These are phyloP conservation scores for Heliothis peltigera DNA, from an alignment of 2,888 invertebrate genomes.

Conservation along the genomic window DNA sequence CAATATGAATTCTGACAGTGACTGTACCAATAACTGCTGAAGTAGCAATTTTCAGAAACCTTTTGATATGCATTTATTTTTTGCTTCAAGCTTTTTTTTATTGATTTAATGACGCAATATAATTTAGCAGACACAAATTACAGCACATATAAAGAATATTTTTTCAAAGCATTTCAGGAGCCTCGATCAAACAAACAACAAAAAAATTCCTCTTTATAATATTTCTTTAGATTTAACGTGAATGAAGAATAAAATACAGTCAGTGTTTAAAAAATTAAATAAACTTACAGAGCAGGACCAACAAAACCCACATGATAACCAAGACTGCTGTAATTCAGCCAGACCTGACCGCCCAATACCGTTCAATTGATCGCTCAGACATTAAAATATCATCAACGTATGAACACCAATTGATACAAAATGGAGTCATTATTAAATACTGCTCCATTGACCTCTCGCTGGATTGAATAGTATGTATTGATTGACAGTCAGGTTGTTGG, in stretches of 20 bases:
- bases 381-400: constrained; percentile 41
- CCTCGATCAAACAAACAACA: no score
- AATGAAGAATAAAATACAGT: neutral
- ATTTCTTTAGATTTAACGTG: no score
- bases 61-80: neutral
- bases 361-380: constrained; percentile 43
- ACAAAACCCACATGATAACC: constrained; percentile 46
- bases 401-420: constrained; percentile 49
- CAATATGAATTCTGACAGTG: neutral
- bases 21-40: constrained; percentile 25
- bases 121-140: neutral
- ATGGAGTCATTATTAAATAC: constrained; percentile 38
- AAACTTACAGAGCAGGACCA: constrained; percentile 45
- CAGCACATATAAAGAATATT: neutral
- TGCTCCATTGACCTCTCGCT: constrained; percentile 36
- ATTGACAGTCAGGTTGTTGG: neutral
- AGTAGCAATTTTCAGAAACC: constrained; percentile 11
- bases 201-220: no score
- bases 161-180: no score
- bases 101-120: constrained; percentile 3
- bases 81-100: neutral
- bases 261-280: neutral
- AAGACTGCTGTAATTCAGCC: constrained; percentile 31
- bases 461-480: constrained; percentile 14
- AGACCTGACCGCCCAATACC: constrained; percentile 19